A percentile compares a stretch with the other conserved stretches of the same genome.
Evolutionary conservation across 23 tunicate species (phyloP).

Genomic region (Ascidia mentula): DNA sequence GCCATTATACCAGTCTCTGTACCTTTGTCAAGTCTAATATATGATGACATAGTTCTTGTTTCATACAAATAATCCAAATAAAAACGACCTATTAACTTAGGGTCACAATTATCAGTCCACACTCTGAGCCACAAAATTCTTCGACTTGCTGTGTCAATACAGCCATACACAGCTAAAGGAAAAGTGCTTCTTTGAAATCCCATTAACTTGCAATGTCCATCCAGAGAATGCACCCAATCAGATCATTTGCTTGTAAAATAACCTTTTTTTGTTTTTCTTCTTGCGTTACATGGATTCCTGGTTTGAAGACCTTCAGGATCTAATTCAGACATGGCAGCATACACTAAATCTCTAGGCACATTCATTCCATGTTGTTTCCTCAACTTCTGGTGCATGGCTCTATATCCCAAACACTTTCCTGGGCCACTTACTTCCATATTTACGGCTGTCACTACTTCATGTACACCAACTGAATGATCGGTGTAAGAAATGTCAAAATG

Average conservation of each 20-base stretch:
- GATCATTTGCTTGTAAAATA: slow-evolving; percentile 34
- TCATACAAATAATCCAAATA: slow-evolving; percentile 40
- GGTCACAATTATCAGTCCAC: slow-evolving; percentile 29
- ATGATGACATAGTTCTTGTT: slow-evolving; percentile 6
- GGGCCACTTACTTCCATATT: not conserved
- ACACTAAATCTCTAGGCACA: slow-evolving; percentile 27
- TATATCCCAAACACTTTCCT: slow-evolving; percentile 19
- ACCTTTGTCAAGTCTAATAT: slow-evolving; percentile 26
- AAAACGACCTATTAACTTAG: slow-evolving; percentile 18
- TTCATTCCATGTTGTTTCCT: slow-evolving; percentile 22
- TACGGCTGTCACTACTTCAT: not conserved
- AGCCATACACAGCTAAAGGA: slow-evolving; percentile 33
- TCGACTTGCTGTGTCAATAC: slow-evolving; percentile 35
- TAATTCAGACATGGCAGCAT: slow-evolving; percentile 19
- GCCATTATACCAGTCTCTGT: slow-evolving; percentile 53
- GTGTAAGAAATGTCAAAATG: slow-evolving; percentile 10
- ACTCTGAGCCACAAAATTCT: slow-evolving; percentile 25
- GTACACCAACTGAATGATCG: slow-evolving; percentile 6
- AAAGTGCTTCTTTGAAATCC: slow-evolving; percentile 27
- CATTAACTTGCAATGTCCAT: slow-evolving; percentile 42
- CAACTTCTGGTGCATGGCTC: slow-evolving; percentile 29
- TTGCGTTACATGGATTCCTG: not conserved
- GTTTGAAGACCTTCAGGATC: slow-evolving; percentile 14
- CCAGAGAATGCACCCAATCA: slow-evolving; percentile 37
- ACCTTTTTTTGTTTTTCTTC: slow-evolving; percentile 8